phyloP scores from a whole-genome alignment of 2,888 invertebrate species.

The Masnerella sp. region DNA sequence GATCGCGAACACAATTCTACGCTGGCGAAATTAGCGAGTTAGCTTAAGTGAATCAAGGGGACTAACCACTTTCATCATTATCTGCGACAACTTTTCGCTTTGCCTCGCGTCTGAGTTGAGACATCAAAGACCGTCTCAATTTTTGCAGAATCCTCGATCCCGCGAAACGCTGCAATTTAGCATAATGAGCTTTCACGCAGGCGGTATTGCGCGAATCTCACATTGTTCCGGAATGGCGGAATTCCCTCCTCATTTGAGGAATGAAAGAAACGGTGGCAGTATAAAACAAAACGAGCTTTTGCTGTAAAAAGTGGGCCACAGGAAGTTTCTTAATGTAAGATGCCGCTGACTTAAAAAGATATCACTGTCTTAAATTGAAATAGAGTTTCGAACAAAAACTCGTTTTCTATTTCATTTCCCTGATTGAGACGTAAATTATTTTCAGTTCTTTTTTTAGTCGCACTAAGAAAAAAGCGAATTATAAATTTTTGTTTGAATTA shows the following conservation, averaged over 20 bases:
- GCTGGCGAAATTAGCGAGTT: slow-evolving; percentile 5
- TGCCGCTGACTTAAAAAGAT: no score
- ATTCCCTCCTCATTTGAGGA: slow-evolving; percentile 26
- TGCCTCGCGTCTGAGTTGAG: neutral
- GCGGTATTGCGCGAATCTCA: slow-evolving; percentile 26
- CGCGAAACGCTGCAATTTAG: slow-evolving; percentile 30
- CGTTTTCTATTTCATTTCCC: no score
- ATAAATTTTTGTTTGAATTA: no score
- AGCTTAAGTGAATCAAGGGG: slow-evolving; percentile 6
- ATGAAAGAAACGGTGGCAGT: slow-evolving; percentile 28
- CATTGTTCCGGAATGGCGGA: slow-evolving; percentile 26
- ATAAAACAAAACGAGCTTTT: slow-evolving; percentile 29
- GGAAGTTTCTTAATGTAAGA: no score
- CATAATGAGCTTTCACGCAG: slow-evolving; percentile 36
- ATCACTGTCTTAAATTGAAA: no score
- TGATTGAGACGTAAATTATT: no score
- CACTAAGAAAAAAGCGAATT: no score
- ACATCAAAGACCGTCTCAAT: slow-evolving; percentile 23
- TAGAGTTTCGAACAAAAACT: no score
- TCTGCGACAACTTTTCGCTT: slow-evolving; percentile 22
- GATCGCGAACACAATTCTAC: neutral
- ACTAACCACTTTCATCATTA: slow-evolving; percentile 18
- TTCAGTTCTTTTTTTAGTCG: no score
- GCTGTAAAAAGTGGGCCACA: no score
- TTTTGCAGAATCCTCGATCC: slow-evolving; percentile 29